These are phyloP conservation scores for Mycteria americana DNA, from an alignment of 2,797 vertebrate species.

Conservation along the genomic window DNA sequence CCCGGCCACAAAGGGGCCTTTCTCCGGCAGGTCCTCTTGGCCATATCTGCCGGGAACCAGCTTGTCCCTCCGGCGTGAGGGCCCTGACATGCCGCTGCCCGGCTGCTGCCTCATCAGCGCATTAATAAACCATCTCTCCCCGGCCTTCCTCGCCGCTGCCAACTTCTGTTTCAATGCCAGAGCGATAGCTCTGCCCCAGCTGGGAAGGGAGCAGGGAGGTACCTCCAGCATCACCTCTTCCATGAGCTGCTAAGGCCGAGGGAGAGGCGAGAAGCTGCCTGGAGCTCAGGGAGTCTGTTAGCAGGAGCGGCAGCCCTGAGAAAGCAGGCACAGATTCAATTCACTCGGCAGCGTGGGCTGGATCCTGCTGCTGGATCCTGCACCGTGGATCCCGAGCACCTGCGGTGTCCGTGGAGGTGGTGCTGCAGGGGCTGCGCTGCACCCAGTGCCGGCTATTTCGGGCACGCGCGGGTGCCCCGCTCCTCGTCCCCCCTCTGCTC, in stretches of 20 bases:
- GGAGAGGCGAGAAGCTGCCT: not conserved
- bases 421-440: not conserved
- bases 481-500: not conserved
- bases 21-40: not conserved
- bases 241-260: not conserved
- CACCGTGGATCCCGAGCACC: not conserved
- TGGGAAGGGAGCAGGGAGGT: not conserved
- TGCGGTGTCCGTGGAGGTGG: not conserved
- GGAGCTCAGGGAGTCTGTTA: not conserved
- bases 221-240: not conserved
- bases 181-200: not conserved
- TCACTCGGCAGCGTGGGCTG: not conserved
- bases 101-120: not conserved
- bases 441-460: not conserved
- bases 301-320: not conserved
- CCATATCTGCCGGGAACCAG: not conserved
- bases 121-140: not conserved
- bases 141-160: not conserved
- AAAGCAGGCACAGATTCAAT: not conserved
- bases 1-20: not conserved
- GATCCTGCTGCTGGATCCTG: conserved; percentile 28
- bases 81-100: not conserved
- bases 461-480: not conserved
- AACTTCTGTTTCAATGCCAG: not conserved
- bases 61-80: not conserved